Percentiles rank a stretch among this genome's conserved stretches.
Evolutionary conservation across 1,140 invertebrate species (phyloP).

Genomic region (Drosophila carrolli): DNA sequence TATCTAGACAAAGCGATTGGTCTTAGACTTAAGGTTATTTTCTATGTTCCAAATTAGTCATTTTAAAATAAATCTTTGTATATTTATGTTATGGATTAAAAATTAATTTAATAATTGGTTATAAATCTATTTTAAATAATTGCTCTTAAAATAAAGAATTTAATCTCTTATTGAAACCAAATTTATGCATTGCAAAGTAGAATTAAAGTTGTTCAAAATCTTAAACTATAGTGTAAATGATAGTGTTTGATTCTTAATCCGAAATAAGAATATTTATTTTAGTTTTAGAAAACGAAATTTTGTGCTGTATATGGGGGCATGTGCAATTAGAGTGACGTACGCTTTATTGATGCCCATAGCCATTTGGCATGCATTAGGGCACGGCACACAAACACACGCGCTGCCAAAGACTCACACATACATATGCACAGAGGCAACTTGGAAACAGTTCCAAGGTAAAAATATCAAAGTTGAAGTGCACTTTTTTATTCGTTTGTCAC

Average conservation of each 20-base stretch:
- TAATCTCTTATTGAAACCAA: too few species aligned
- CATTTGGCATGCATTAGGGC: slow-evolving; percentile 79
- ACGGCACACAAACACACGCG: slow-evolving; percentile 26
- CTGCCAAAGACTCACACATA: slow-evolving; percentile 2
- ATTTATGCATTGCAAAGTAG: background rate
- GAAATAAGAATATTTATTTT: background rate
- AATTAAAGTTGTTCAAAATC: too few species aligned
- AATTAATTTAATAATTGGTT: too few species aligned
- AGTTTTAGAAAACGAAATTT: background rate
- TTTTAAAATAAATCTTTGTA: too few species aligned
- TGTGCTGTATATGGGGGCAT: slow-evolving; percentile 18
- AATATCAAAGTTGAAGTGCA: slow-evolving; percentile 81
- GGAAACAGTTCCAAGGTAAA: slow-evolving; percentile 66
- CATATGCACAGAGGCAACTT: slow-evolving; percentile 3
- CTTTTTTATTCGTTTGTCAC: slow-evolving; percentile 61
- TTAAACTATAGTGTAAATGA: too few species aligned
- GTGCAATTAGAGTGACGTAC: slow-evolving; percentile 80
- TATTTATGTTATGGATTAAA: too few species aligned
- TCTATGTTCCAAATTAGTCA: too few species aligned
- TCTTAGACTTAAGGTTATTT: too few species aligned
- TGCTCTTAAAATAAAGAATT: too few species aligned
- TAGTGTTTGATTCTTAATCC: too few species aligned
- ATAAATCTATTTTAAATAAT: too few species aligned
- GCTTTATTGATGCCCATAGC: slow-evolving; percentile 77
- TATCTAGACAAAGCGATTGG: too few species aligned